A percentile compares a stretch with the other conserved stretches of the same genome.
Conservation (phyloP, 2,888 invertebrate genomes). For the Polymixis flavicincta region DNA sequence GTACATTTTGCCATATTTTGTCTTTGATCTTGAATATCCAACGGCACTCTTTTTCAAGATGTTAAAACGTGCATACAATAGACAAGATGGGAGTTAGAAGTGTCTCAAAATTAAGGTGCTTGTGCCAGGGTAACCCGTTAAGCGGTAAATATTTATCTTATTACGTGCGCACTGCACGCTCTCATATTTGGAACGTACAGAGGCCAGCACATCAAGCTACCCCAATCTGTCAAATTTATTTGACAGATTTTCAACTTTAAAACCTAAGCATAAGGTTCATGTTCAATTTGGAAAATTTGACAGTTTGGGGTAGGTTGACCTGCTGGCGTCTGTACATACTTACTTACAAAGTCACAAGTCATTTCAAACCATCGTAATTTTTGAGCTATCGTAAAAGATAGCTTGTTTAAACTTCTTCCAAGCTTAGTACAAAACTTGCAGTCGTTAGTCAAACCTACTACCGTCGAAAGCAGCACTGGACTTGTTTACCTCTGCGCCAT, state of each 20-base stretch:
- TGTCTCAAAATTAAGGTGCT: neutral
- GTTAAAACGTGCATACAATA: no score
- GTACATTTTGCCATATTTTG: neutral
- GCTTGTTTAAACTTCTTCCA: neutral
- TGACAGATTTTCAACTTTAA: no score
- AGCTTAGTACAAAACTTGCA: neutral
- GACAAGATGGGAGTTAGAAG: neutral
- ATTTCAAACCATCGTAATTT: neutral
- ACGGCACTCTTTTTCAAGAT: neutral
- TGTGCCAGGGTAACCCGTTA: no score
- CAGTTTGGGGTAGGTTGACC: no score
- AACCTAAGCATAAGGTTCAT: no score
- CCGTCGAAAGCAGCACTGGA: neutral
- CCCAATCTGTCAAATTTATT: no score
- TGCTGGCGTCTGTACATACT: no score
- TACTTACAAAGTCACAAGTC: neutral
- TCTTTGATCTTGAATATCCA: neutral
- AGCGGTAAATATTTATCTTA: no score
- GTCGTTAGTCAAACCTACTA: slow-evolving; percentile 6
- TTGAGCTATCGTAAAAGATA: neutral
- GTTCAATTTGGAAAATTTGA: no score
- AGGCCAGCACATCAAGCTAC: no score
- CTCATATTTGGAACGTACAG: neutral
- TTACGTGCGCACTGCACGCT: neutral
- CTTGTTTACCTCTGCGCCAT: neutral